Conservation (phyloP, 2,888 invertebrate species). For the Synergus itoensis region DNA sequence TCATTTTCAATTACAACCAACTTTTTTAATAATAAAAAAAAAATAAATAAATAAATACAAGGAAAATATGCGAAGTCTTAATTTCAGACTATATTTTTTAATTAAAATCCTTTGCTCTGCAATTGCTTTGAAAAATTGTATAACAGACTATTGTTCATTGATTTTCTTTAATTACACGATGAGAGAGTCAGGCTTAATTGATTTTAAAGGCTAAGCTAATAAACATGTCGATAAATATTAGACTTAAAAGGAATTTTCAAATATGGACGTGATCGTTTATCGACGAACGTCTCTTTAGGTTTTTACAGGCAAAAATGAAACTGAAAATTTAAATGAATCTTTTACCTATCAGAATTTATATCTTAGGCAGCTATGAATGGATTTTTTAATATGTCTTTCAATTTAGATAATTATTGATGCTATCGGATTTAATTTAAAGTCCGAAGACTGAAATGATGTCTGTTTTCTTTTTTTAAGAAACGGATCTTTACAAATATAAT, state of each 20-base stretch:
- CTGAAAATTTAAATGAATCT: neutral
- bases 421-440: neutral
- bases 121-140: neutral
- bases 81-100: neutral
- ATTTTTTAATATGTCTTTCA: neutral
- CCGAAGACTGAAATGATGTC: neutral
- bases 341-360: neutral
- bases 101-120: neutral
- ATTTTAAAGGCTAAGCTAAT: neutral
- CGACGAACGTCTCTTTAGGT: neutral
- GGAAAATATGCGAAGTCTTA: neutral
- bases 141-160: neutral
- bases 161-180: neutral
- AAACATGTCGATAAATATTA: constrained; percentile 8
- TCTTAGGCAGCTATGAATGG: neutral
- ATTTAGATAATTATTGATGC: neutral
- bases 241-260: neutral
- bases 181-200: constrained; percentile 11
- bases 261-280: neutral
- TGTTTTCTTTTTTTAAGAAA: constrained; percentile 1
- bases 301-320: neutral
- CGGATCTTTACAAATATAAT: constrained; percentile 18
- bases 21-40: too few species aligned
- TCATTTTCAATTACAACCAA: neutral
- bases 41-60: too few species aligned